These are phyloP conservation scores for Hydrolagus affinis DNA, from an alignment of 2,113 vertebrate genomes.

Conservation along the genomic window DNA sequence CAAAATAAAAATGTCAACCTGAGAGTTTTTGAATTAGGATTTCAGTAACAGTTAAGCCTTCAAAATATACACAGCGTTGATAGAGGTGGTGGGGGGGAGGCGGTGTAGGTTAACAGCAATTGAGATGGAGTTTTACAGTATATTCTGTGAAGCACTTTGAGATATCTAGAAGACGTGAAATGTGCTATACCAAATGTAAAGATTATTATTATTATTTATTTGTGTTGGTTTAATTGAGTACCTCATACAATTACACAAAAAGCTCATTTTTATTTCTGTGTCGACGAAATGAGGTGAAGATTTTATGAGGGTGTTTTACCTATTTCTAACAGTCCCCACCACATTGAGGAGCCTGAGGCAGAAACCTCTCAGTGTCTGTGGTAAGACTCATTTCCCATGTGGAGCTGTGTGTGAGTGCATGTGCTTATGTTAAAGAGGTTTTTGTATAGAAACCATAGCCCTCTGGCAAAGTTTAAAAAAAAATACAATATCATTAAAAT, in stretches of 20 bases:
- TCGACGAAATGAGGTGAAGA: too few relatives aligned
- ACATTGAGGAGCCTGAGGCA: not conserved
- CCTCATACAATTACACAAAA: not conserved
- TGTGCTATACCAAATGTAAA: too few relatives aligned
- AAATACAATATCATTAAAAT: not conserved
- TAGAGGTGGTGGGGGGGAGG: not conserved
- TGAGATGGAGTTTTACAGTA: not conserved
- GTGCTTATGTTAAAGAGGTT: not conserved
- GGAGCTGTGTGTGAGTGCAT: not conserved
- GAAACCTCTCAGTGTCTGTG: slow-evolving; percentile 7
- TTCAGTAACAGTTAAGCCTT: too few relatives aligned
- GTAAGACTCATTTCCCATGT: not conserved
- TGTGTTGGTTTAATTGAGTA: not conserved
- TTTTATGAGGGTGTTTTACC: too few relatives aligned
- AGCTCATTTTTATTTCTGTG: slow-evolving; percentile 8
- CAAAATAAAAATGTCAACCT: too few relatives aligned
- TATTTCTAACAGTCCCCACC: not conserved
- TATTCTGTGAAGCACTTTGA: too few relatives aligned
- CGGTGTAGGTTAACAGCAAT: too few relatives aligned
- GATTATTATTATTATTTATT: not conserved
- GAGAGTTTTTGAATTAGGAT: too few relatives aligned
- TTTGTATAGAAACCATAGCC: not conserved
- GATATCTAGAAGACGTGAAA: too few relatives aligned
- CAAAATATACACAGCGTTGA: too few relatives aligned
- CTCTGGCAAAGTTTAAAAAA: not conserved